A percentile compares a stretch with the other conserved stretches of the same genome.
phyloP scores from a whole-genome alignment of 2,888 invertebrate species.

The Anorthoa munda region DNA sequence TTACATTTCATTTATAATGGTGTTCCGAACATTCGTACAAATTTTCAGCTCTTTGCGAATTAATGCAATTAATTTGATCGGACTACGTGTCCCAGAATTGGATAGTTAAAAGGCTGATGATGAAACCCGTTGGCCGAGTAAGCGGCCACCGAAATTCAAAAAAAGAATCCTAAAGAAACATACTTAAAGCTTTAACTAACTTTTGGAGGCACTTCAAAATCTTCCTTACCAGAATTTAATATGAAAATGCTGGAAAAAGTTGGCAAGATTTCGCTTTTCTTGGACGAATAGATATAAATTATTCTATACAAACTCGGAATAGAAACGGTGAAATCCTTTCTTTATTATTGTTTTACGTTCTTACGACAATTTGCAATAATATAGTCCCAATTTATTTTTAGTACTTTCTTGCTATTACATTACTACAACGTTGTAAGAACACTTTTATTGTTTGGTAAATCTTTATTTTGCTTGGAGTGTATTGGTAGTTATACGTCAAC shows the following conservation, averaged over 20 bases:
- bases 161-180: neutral
- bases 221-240: neutral
- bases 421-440: neutral
- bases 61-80: no score
- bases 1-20: no score
- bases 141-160: conserved; percentile 6
- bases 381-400: neutral
- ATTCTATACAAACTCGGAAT: conserved; percentile 7
- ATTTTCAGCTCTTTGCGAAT: no score
- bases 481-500: neutral
- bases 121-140: neutral
- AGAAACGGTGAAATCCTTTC: neutral
- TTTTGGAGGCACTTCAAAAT: conserved; percentile 5
- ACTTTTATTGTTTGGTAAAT: neutral
- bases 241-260: conserved; percentile 2
- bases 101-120: no score
- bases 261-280: neutral
- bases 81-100: no score
- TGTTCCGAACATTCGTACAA: no score
- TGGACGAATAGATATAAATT: conserved; percentile 2
- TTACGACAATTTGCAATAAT: neutral
- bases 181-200: neutral
- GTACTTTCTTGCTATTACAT: neutral
- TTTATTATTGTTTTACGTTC: neutral
- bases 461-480: neutral